Conservation (phyloP, 2,797 vertebrate species). For the Coendou prehensilis region DNA sequence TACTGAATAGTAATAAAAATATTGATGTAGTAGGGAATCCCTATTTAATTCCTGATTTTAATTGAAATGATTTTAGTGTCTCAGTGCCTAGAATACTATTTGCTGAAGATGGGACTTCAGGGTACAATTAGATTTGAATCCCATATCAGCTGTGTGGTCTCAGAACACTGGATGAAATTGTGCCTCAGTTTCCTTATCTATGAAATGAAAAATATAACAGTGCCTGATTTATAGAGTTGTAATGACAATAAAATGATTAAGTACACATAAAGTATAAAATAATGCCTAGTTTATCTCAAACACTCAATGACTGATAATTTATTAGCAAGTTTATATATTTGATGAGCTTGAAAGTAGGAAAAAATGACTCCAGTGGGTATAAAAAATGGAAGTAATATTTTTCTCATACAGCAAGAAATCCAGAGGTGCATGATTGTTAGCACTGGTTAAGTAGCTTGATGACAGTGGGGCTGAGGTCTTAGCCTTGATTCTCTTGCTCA, state of each 20-base stretch:
- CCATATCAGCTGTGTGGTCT: background rate
- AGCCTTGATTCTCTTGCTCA: background rate
- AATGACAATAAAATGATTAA: background rate
- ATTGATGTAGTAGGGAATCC: background rate
- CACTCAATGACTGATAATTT: background rate
- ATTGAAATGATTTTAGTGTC: background rate
- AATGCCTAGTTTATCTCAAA: background rate
- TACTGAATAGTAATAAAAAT: background rate
- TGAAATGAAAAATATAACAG: conserved; percentile 1
- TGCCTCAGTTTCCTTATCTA: conserved; percentile 25
- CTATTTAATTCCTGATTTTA: conserved; percentile 32
- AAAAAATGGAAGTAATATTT: background rate
- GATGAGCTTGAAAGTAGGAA: background rate
- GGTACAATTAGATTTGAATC: background rate
- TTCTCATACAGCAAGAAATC: conserved; percentile 2
- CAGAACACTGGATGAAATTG: background rate
- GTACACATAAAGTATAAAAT: background rate
- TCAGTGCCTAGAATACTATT: background rate
- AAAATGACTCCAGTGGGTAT: background rate
- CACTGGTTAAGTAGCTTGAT: background rate
- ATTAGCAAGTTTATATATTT: background rate
- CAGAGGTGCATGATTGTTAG: background rate
- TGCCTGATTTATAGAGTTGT: background rate
- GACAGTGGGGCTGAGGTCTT: background rate
- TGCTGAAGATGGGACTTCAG: conserved; percentile 8